phyloP scores from a whole-genome alignment of 2,797 vertebrate genomes.

The Hozukius guyotensis region DNA sequence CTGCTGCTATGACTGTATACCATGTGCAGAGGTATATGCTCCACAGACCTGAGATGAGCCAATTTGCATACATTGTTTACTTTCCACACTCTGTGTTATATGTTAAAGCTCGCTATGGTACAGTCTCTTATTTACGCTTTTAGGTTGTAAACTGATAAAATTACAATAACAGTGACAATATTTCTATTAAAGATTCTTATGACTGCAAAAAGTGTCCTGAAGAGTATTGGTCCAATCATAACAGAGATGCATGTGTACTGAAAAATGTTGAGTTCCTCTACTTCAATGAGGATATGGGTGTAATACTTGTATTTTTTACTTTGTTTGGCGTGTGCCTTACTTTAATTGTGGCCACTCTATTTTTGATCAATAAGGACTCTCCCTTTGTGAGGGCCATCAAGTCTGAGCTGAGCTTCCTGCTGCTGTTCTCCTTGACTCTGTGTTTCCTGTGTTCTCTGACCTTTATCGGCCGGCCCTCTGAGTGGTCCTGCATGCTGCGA shows the following conservation, averaged over 20 bases:
- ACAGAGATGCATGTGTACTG: slow-evolving; percentile 73
- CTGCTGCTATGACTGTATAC: slow-evolving; percentile 79
- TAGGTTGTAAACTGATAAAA: background rate
- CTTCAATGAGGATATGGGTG: slow-evolving; percentile 74
- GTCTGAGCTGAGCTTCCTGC: slow-evolving; percentile 78
- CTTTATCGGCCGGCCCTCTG: too few relatives aligned
- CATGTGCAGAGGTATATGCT: slow-evolving; percentile 75
- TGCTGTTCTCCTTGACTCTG: too few relatives aligned
- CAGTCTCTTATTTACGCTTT: background rate
- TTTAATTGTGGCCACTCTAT: slow-evolving; percentile 58
- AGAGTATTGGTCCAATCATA: slow-evolving; percentile 13
- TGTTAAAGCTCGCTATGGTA: slow-evolving; percentile 47
- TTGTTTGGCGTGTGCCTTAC: slow-evolving; percentile 74
- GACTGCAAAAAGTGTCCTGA: slow-evolving; percentile 75
- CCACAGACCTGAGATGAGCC: background rate
- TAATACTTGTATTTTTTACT: slow-evolving; percentile 60
- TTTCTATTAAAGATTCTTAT: slow-evolving; percentile 80
- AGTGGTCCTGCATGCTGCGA: too few relatives aligned
- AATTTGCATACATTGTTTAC: slow-evolving; percentile 11
- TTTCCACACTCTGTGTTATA: slow-evolving; percentile 48
- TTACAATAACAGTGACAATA: slow-evolving; percentile 14
- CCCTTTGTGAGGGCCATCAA: slow-evolving; percentile 76
- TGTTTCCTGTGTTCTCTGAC: too few relatives aligned
- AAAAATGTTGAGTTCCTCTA: slow-evolving; percentile 78
- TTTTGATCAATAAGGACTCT: slow-evolving; percentile 72